Conservation (phyloP, 2,113 vertebrate species). For the Mesocricetus auratus region DNA sequence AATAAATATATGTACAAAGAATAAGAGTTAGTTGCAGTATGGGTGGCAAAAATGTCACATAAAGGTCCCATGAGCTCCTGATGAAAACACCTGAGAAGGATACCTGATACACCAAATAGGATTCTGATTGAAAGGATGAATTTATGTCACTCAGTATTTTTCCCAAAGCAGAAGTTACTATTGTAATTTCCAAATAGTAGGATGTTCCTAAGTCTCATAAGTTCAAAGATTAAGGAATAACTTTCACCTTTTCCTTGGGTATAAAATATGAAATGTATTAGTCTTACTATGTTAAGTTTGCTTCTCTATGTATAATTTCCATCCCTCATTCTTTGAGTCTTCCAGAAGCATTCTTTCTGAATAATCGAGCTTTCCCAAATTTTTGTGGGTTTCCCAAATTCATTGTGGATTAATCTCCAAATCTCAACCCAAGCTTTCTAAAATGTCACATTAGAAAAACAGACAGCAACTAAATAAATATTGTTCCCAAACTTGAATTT, state of each 20-base stretch:
- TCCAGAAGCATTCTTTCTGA: conserved; percentile 23
- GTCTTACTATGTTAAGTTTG: neutral
- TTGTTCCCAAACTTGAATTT: neutral
- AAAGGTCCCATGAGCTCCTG: neutral
- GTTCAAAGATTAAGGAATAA: neutral
- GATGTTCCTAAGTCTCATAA: conserved; percentile 38
- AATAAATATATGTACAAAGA: neutral
- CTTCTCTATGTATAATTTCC: conserved; percentile 42
- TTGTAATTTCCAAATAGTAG: neutral
- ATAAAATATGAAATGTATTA: neutral
- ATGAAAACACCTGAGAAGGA: neutral
- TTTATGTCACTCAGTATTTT: neutral
- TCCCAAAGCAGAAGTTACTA: neutral
- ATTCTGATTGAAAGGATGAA: conserved; percentile 10
- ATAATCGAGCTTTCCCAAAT: neutral
- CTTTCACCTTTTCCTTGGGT: neutral
- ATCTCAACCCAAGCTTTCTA: conserved; percentile 34
- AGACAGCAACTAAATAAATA: neutral
- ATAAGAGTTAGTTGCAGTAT: neutral
- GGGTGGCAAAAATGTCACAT: neutral
- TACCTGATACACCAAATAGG: neutral
- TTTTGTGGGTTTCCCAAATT: neutral
- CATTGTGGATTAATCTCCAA: neutral
- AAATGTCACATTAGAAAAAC: neutral
- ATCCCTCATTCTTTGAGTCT: conserved; percentile 15